phyloP scores from a whole-genome alignment of 1,140 invertebrate genomes.

The Euglossa dilemma region DNA sequence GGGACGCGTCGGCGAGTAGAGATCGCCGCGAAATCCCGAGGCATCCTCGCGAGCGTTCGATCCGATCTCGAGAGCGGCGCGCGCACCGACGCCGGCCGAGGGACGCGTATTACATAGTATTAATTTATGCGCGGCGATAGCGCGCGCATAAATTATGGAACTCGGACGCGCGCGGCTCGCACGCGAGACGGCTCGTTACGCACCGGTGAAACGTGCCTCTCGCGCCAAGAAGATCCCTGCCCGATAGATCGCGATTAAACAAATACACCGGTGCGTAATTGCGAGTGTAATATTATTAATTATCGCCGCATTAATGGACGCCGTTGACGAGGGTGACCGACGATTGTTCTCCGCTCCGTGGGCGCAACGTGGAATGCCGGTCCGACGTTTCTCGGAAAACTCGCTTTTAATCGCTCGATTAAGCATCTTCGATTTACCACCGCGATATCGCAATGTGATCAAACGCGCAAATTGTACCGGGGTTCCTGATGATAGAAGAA shows the following conservation, averaged over 20 bases:
- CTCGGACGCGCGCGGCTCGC: conserved; percentile 25
- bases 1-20: not conserved
- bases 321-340: not conserved
- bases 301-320: conserved; percentile 27
- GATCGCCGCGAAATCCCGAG: conserved; percentile 52
- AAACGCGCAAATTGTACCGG: too few species aligned
- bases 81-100: conserved; percentile 21
- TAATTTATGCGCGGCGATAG: conserved; percentile 52
- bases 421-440: not conserved
- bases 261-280: conserved; percentile 30
- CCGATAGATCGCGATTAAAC: conserved; percentile 43
- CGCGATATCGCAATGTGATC: not conserved
- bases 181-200: conserved; percentile 52
- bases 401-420: not conserved
- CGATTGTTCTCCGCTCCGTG: not conserved
- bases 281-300: conserved; percentile 35
- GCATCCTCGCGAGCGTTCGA: conserved; percentile 37
- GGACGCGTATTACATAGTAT: conserved; percentile 45
- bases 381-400: conserved; percentile 10
- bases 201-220: conserved; percentile 42
- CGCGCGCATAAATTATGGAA: conserved; percentile 54
- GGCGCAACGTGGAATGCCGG: not conserved
- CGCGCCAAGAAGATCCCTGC: not conserved
- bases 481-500: too few species aligned
- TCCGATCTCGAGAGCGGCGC: conserved; percentile 43